Evolutionary conservation across 2,888 invertebrate species (phyloP).

Genomic region (Agrotis ipsilon): DNA sequence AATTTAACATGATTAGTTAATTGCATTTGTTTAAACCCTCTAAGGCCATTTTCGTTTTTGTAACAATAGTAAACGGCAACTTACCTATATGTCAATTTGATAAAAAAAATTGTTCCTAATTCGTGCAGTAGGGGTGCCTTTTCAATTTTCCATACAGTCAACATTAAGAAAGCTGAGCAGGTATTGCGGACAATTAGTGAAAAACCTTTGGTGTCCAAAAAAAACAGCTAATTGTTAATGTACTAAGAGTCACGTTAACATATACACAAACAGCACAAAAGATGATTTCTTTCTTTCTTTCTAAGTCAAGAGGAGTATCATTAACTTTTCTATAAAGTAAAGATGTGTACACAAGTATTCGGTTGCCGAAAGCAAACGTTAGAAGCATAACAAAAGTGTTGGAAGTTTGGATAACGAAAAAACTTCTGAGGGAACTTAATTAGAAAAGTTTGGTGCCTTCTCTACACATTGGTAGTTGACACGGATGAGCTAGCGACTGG

Average conservation of each 20-base stretch:
- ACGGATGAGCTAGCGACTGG: constrained; percentile 23
- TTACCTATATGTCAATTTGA: too few species aligned
- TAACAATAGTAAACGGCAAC: too few species aligned
- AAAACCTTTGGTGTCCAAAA: too few species aligned
- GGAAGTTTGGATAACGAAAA: constrained; percentile 80
- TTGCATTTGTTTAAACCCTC: too few species aligned
- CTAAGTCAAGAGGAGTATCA: neutral
- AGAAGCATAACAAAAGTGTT: constrained; percentile 80
- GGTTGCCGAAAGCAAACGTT: constrained; percentile 67
- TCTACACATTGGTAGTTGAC: constrained; percentile 39
- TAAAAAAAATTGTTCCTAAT: too few species aligned
- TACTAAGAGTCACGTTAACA: neutral
- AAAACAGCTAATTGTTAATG: too few species aligned
- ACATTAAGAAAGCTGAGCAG: too few species aligned
- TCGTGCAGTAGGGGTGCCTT: too few species aligned
- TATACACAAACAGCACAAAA: neutral
- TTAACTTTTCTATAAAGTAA: neutral
- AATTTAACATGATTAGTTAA: too few species aligned
- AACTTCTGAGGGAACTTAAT: constrained; percentile 82
- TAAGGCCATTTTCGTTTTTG: too few species aligned
- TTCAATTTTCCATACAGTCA: too few species aligned
- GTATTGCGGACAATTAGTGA: too few species aligned
- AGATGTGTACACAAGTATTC: constrained; percentile 36
- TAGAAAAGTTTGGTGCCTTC: constrained; percentile 79
- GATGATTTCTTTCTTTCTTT: neutral